These are phyloP conservation scores for Pseudococcus longispinus DNA, from an alignment of 2,888 invertebrate species.

Conservation along the genomic window DNA sequence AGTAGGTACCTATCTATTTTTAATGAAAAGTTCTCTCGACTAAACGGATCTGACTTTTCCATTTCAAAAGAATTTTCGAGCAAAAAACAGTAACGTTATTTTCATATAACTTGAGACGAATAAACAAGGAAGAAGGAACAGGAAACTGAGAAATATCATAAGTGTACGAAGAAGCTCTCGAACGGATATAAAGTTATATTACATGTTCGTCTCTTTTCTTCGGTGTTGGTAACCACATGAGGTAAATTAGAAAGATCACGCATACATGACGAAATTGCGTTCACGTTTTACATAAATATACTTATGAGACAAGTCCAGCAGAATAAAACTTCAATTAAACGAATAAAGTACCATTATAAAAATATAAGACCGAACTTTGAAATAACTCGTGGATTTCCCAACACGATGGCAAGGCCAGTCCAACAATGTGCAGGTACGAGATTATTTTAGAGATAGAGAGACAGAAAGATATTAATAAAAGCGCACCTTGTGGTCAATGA, in stretches of 20 bases:
- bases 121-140: constrained; percentile 4
- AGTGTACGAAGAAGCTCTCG: not conserved
- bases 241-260: not conserved
- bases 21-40: not conserved
- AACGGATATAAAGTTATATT: not conserved
- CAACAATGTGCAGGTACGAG: not conserved
- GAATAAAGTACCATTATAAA: not conserved
- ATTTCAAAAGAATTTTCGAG: not conserved
- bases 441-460: not conserved
- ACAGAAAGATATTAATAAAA: not conserved
- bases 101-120: not conserved
- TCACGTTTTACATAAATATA: not conserved
- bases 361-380: not conserved
- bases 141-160: not conserved
- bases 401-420: not conserved
- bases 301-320: not conserved
- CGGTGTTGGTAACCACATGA: not conserved
- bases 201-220: not conserved
- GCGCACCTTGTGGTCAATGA: constrained; percentile 28
- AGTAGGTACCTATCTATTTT: too few relatives aligned
- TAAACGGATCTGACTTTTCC: not conserved
- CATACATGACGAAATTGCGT: not conserved
- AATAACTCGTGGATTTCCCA: not conserved
- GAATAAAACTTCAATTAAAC: not conserved
- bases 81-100: not conserved